A percentile compares a stretch with the other conserved stretches of the same genome.
phyloP scores from a whole-genome alignment of 2,113 vertebrate species.

The Rhinolophus ferrumequinum region DNA sequence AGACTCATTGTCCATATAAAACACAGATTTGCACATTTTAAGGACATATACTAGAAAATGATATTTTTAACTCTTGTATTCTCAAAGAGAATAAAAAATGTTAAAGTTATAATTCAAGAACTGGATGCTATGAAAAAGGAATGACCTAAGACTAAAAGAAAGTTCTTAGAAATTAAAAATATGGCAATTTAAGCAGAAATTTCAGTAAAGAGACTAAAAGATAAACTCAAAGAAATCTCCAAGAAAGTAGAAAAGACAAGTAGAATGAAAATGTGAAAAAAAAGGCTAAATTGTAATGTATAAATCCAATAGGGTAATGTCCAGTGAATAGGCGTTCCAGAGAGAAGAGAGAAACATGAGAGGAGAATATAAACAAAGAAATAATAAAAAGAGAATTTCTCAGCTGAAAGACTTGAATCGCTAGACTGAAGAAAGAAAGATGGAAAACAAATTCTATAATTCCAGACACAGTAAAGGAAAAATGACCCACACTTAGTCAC shows the following conservation, averaged over 20 bases:
- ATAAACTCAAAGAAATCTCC: constrained; percentile 6
- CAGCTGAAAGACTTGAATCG: background rate
- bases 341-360: background rate
- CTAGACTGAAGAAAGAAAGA: background rate
- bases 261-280: background rate
- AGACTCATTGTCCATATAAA: background rate
- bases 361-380: background rate
- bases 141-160: background rate
- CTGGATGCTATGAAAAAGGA: background rate
- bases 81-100: background rate
- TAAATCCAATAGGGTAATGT: background rate
- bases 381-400: background rate
- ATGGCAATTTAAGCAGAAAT: background rate
- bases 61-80: constrained; percentile 8
- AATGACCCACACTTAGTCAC: background rate
- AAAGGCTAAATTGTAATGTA: background rate
- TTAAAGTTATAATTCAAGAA: background rate
- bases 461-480: background rate
- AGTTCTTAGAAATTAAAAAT: constrained; percentile 41
- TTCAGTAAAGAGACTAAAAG: background rate
- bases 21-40: background rate
- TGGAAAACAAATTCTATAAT: background rate
- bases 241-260: background rate
- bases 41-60: background rate
- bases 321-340: background rate